Evolutionary conservation across 1,140 invertebrate genomes (phyloP).

Genomic region (Parapsyche elsis): DNA sequence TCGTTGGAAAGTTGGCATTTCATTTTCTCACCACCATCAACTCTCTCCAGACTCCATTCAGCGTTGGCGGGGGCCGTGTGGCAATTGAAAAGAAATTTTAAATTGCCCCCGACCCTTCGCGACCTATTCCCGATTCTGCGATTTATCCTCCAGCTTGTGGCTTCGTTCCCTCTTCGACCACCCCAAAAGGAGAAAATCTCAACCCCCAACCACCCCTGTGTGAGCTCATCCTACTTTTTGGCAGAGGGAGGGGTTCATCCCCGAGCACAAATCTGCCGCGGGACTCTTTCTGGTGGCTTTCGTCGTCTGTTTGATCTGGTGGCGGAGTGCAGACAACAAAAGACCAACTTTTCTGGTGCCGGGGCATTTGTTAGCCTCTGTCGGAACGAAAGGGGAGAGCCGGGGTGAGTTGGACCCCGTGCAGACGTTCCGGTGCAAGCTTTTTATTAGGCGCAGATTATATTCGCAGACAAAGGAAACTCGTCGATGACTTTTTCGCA

Average conservation of each 20-base stretch:
- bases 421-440: conserved; percentile 34
- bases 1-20: conserved; percentile 30
- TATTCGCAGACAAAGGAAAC: conserved; percentile 42
- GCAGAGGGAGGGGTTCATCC: neutral
- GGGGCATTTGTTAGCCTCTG: conserved; percentile 36
- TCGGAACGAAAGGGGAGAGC: neutral
- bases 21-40: conserved; percentile 14
- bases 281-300: conserved; percentile 34
- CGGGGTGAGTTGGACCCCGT: neutral
- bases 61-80: conserved; percentile 35
- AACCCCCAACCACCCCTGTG: neutral
- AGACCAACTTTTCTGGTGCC: conserved; percentile 45
- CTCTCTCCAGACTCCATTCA: neutral
- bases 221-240: neutral
- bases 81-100: conserved; percentile 55
- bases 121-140: conserved; percentile 44
- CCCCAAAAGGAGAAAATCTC: too few species aligned
- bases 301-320: conserved; percentile 35
- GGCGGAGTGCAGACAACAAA: conserved; percentile 30
- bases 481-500: conserved; percentile 44
- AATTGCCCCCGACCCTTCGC: conserved; percentile 45
- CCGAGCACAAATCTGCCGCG: conserved; percentile 16
- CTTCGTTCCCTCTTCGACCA: too few species aligned
- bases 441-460: conserved; percentile 46
- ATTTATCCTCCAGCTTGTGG: conserved; percentile 39